Percentiles rank a stretch among this genome's conserved stretches.
Evolutionary conservation across 1,140 invertebrate genomes (phyloP).

Genomic region (Hylaeus anthracinus): DNA sequence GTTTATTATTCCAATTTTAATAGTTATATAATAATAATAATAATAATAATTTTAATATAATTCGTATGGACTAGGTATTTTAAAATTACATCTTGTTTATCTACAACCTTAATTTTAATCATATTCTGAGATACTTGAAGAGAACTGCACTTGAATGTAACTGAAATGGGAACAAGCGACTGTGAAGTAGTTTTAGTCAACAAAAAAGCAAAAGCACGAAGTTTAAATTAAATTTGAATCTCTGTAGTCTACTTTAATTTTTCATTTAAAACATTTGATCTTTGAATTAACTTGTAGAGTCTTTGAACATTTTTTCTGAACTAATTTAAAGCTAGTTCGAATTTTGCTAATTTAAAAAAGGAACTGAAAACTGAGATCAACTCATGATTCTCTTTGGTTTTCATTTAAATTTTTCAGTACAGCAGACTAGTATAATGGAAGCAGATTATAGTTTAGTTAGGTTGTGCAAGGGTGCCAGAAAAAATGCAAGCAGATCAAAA

Average conservation of each 20-base stretch:
- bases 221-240: not conserved
- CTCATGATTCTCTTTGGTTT: not conserved
- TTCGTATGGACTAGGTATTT: not conserved
- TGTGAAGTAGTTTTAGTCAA: not conserved
- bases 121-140: not conserved
- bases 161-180: not conserved
- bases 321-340: too few species aligned
- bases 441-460: conserved; percentile 48
- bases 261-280: too few species aligned
- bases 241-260: not conserved
- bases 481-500: conserved; percentile 75
- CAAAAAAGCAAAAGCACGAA: not conserved
- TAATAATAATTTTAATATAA: not conserved
- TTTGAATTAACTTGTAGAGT: not conserved
- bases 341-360: not conserved
- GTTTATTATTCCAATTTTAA: too few species aligned
- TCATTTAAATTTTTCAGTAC: not conserved
- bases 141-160: not conserved
- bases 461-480: conserved; percentile 69
- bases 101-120: not conserved
- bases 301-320: not conserved
- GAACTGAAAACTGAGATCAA: not conserved
- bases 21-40: too few species aligned
- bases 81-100: not conserved
- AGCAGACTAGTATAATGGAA: conserved; percentile 35